Evolutionary conservation across 2,888 invertebrate species (phyloP).

Genomic region (Ormyrus labotus): DNA sequence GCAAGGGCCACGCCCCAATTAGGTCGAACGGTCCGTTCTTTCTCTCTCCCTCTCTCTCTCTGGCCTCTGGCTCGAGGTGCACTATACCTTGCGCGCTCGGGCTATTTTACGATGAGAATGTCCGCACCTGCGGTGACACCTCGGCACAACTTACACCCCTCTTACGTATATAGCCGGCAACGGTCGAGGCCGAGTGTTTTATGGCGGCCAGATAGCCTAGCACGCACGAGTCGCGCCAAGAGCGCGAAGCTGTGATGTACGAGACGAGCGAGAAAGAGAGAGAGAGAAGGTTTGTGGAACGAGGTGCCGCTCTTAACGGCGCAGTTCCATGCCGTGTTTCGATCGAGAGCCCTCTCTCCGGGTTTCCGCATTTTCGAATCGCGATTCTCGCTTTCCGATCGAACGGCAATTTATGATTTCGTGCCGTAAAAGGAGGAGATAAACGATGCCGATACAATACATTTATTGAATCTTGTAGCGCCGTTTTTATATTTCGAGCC

Average conservation of each 20-base stretch:
- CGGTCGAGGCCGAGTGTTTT: slow-evolving; percentile 41
- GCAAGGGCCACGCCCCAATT: slow-evolving; percentile 73
- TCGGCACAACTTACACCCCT: slow-evolving; percentile 59
- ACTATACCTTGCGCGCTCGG: slow-evolving; percentile 5
- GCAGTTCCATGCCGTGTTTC: neutral
- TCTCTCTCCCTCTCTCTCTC: slow-evolving; percentile 29
- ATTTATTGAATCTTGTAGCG: slow-evolving; percentile 16
- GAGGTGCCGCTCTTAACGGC: slow-evolving; percentile 41
- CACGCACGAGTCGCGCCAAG: slow-evolving; percentile 40
- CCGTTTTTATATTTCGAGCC: neutral
- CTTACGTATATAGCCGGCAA: slow-evolving; percentile 29
- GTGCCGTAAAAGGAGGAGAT: slow-evolving; percentile 25
- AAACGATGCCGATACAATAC: slow-evolving; percentile 48
- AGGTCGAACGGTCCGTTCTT: slow-evolving; percentile 68
- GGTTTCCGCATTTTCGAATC: slow-evolving; percentile 44
- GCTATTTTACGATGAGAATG: slow-evolving; percentile 74
- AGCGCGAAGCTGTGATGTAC: slow-evolving; percentile 27
- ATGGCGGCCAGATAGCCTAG: slow-evolving; percentile 38
- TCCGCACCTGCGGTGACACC: slow-evolving; percentile 74
- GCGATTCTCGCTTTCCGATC: slow-evolving; percentile 32
- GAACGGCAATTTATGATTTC: slow-evolving; percentile 36
- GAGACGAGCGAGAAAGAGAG: slow-evolving; percentile 21
- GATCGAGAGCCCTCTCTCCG: neutral
- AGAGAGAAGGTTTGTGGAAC: neutral
- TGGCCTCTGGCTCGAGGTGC: neutral